Percentiles rank a stretch among this genome's conserved stretches.
phyloP scores from a whole-genome alignment of 2,113 vertebrate genomes.

The Pipa parva region DNA sequence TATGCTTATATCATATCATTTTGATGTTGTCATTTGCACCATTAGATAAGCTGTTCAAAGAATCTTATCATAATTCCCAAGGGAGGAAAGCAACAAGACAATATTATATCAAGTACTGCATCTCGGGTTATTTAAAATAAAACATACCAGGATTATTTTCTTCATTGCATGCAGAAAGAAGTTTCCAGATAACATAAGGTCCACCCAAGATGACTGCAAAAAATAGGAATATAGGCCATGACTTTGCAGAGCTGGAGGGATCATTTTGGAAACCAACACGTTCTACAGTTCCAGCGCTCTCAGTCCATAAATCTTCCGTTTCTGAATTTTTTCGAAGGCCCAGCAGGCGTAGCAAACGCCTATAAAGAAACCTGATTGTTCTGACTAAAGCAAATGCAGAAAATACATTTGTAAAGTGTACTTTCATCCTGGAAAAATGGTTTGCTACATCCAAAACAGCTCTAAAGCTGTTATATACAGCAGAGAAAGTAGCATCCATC shows the following conservation, averaged over 20 bases:
- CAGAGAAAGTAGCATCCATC: conserved; percentile 96
- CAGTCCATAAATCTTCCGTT: conserved; percentile 88
- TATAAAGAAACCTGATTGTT: conserved; percentile 85
- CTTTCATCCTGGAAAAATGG: conserved; percentile 86
- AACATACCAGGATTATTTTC: conserved; percentile 75
- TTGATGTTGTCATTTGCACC: too few species aligned
- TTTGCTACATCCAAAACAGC: conserved; percentile 95
- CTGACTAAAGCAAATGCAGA: conserved; percentile 93
- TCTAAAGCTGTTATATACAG: conserved; percentile 95
- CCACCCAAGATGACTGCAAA: conserved; percentile 93
- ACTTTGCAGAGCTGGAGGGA: conserved; percentile 72
- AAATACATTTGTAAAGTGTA: conserved; percentile 91
- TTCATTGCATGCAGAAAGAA: conserved; percentile 71
- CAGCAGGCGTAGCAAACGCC: conserved; percentile 75
- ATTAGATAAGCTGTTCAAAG: too few species aligned
- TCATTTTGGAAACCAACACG: conserved; percentile 64
- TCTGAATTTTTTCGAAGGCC: conserved; percentile 74
- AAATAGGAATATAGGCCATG: conserved; percentile 95
- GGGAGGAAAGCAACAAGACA: too few species aligned
- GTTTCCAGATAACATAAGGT: conserved; percentile 96
- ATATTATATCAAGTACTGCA: too few species aligned
- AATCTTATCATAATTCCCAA: too few species aligned
- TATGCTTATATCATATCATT: too few species aligned
- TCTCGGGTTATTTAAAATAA: not conserved
- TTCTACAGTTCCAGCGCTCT: conserved; percentile 74